Conservation (phyloP, 2,888 invertebrate genomes). For the Leptinotarsa haldemani region DNA sequence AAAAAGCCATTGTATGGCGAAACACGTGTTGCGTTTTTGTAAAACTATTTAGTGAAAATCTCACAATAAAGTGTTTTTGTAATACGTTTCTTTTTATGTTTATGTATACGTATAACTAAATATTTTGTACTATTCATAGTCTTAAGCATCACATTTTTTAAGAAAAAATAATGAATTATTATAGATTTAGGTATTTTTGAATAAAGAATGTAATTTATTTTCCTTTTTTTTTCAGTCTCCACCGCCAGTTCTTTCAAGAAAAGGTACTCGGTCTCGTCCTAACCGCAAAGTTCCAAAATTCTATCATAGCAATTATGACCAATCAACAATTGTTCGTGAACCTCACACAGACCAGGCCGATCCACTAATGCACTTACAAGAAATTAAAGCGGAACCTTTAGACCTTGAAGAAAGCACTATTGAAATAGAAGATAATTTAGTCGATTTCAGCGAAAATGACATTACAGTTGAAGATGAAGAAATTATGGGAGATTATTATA, state of each 20-base stretch:
- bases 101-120: no score
- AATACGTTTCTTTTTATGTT: no score
- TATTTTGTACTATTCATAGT: no score
- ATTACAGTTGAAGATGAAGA: conserved; percentile 47
- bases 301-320: conserved; percentile 53
- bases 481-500: conserved; percentile 50
- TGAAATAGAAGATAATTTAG: conserved; percentile 51
- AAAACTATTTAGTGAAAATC: no score
- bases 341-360: conserved; percentile 48
- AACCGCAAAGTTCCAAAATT: conserved; percentile 64
- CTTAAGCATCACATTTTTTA: no score
- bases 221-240: conserved; percentile 54
- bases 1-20: no score
- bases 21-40: no score
- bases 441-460: conserved; percentile 45
- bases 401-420: conserved; percentile 57
- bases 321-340: conserved; percentile 39
- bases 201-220: neutral
- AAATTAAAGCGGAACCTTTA: conserved; percentile 62
- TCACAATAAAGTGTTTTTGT: no score
- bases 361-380: conserved; percentile 53
- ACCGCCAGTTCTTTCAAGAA: conserved; percentile 59
- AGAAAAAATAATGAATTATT: no score
- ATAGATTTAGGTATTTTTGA: neutral
- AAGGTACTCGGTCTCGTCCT: conserved; percentile 64